Evolutionary conservation across 2,113 vertebrate genomes (phyloP), one percentile per base, ranked within the genome.

Genomic region (Anoura caudifer): DNA sequence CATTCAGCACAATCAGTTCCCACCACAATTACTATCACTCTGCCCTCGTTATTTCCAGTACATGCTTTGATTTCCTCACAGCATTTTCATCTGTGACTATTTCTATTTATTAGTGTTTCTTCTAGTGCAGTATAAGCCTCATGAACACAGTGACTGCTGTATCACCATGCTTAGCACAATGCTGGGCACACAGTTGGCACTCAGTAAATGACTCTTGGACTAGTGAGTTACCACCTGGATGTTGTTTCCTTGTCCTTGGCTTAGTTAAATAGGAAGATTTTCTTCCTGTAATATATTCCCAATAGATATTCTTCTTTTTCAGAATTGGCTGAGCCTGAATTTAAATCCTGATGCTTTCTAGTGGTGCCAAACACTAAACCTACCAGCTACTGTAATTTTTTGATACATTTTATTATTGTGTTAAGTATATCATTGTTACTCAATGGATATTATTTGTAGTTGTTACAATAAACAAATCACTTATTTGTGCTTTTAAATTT

Each of bases 401-500:
- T 59, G 70, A 94, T 79, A 38, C 0, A 52, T 86, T 95, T 73
- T 31, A 52, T 77, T 92, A 82, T 72, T 95, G 24, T 73, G 26
- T 52, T 96, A 59, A 90, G 38, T 81, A 67, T 72, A 52, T 84
- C 56, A 24, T 89, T 81, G 54, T 79, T 93, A 93, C 17, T 95
- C 50, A 93, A 0, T 76, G 16, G 36, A 65, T 20, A 93, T 16
- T 17, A 2, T 77, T 96, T 91, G 19, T n/a, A 70, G 24, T 52
- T 94, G 15, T 67, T 94, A 73, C 4, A 54, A 38, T 81, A 81
- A 31, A 83, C 24, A 79, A 73, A 36, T 50, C 28, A 83, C 8
- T 85, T 82, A 76, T 63, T 65, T 85, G 50, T 94, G 12, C n/a
- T 70, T 95, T 59, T 80, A 38, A 97, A 73, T 94, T 69, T 77